Base-by-base conservation (phyloP, 2,888 invertebrate genomes). In the Drosophila peninsularis region DNA sequence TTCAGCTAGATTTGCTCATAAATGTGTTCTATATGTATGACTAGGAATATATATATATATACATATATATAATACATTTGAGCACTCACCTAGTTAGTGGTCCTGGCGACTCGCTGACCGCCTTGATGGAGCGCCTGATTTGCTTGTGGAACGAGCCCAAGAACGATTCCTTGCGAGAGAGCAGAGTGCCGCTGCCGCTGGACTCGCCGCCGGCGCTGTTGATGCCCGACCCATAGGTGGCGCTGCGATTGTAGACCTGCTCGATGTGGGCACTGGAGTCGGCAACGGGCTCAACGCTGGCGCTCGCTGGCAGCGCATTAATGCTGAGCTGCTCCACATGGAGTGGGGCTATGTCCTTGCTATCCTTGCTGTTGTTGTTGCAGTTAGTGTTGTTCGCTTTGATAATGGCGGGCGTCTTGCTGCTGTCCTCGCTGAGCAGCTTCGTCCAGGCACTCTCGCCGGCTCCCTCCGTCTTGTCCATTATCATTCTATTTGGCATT, bases 61-160 rank as follows among this genome's bases (percentile, higher is more conserved):
- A 19, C 14, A 14, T 11, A 2, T 27, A 32, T 32, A 32, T 32
- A n/a, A 13, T 32, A n/a, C 10, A 5, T 5, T 52, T 2, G 3
- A 19, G 4, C n/a, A 89, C 90, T 91, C 77, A 93, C 92, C 92
- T 91, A 41, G 91, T 91, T 44, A 93, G 89, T 45, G 91, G 90
- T 47, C 92, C 92, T 30, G 92, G 91, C 44, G 92, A 92, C 78
- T 93, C 92, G 77, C 92, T 92, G 75, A 92, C 92, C 47, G 91
- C 92, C 74, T 92, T 92, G 27, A 93, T 83, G 47, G 92, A 92
- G 78, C 92, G 87, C 68, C 92, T 90, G 72, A 93, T 84, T 68
- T 92, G 92, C 75, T 90, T 90, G 80, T 93, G 91, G 89, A 92
- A 92, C 80, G 92, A 90, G 66, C 91, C 92, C 67, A 92, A 82